Conservation (phyloP, 2,888 invertebrate genomes). For the Monoplex corrugatus region DNA sequence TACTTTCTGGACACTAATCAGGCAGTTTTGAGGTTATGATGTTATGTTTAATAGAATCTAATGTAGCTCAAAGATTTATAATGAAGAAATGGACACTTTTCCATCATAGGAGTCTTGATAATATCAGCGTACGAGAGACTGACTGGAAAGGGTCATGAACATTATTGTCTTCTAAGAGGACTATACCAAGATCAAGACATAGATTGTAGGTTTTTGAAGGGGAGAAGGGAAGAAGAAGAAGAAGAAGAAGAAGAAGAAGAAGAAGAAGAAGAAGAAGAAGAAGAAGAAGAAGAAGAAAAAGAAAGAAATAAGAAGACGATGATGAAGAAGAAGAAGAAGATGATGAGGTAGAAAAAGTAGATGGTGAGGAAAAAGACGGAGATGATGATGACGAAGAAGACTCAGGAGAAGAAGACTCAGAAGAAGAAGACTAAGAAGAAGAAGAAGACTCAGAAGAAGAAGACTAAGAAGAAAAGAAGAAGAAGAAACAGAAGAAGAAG, state of each 20-base stretch:
- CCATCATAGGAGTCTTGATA: no score
- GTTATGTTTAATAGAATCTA: no score
- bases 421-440: background rate
- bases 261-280: background rate
- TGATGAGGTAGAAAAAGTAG: background rate
- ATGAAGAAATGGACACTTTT: no score
- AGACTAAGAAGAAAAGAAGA: background rate
- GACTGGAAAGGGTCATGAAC: no score
- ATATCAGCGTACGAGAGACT: no score
- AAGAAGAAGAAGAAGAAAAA: background rate
- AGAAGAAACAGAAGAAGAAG: background rate
- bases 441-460: background rate
- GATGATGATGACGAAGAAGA: background rate
- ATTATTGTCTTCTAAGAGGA: no score
- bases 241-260: background rate
- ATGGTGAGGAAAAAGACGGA: background rate
- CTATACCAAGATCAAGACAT: no score
- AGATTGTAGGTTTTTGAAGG: no score
- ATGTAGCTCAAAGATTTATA: no score
- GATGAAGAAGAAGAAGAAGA: background rate
- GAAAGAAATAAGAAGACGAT: background rate
- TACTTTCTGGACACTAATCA: no score
- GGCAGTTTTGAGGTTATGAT: no score
- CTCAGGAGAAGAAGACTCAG: background rate
- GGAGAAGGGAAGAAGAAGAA: no score